Evolutionary conservation across 1,140 invertebrate species (phyloP).

Genomic region (Calephelis nemesis): DNA sequence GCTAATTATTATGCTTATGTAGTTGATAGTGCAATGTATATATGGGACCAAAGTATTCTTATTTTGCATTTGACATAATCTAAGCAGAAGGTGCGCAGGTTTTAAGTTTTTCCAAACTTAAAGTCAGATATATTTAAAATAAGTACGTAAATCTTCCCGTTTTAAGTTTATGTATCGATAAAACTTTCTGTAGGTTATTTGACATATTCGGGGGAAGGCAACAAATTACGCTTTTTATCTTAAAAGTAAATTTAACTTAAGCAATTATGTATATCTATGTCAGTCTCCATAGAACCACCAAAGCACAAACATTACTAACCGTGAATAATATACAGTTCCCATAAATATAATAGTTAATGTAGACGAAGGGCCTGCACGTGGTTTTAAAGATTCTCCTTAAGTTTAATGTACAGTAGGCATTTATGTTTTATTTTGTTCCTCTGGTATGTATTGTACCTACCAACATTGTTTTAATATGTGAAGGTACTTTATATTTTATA

Average conservation of each 20-base stretch:
- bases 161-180: slow-evolving; percentile 11
- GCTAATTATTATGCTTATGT: slow-evolving; percentile 28
- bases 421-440: slow-evolving; percentile 58
- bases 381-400: slow-evolving; percentile 37
- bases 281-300: slow-evolving; percentile 17
- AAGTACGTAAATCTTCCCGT: slow-evolving; percentile 12
- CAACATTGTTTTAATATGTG: slow-evolving; percentile 41
- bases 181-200: slow-evolving; percentile 20
- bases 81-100: slow-evolving; percentile 1
- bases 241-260: slow-evolving; percentile 39
- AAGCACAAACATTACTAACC: slow-evolving; percentile 4
- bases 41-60: slow-evolving; percentile 61
- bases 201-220: slow-evolving; percentile 78
- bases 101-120: neutral
- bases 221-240: slow-evolving; percentile 80
- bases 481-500: slow-evolving; percentile 67
- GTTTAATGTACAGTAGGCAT: slow-evolving; percentile 39
- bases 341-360: slow-evolving; percentile 35
- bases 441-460: slow-evolving; percentile 47
- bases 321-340: slow-evolving; percentile 1
- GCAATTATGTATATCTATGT: slow-evolving; percentile 16
- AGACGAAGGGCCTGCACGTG: slow-evolving; percentile 51
- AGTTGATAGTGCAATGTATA: slow-evolving; percentile 37
- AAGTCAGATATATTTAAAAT: neutral
- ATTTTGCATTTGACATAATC: slow-evolving; percentile 36